These are phyloP conservation scores for Alloscopus bannaensis DNA, from an alignment of 2,888 invertebrate species.

Conservation along the genomic window DNA sequence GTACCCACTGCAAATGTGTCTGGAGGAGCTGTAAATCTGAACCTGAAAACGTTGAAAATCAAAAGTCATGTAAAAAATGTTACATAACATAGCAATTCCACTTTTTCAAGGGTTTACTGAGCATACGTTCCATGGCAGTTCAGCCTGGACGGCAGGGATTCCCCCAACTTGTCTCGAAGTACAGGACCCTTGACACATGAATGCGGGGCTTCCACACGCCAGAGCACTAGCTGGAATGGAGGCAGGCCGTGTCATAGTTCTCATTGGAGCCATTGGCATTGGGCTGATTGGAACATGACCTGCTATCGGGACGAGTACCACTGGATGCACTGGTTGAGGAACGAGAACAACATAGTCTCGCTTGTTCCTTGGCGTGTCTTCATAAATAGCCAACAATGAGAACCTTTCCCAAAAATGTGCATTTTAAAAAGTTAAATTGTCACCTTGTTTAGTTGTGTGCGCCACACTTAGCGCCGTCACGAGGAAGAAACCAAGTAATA, in stretches of 20 bases:
- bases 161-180: slow-evolving; percentile 52
- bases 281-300: slow-evolving; percentile 15
- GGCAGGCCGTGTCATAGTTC: neutral
- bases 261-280: slow-evolving; percentile 6
- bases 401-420: neutral
- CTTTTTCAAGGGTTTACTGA: neutral
- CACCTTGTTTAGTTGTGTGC: slow-evolving; percentile 37
- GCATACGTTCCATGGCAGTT: slow-evolving; percentile 61
- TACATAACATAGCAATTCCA: neutral
- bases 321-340: slow-evolving; percentile 43
- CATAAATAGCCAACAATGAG: too few relatives aligned
- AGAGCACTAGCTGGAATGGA: neutral
- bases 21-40: slow-evolving; percentile 81
- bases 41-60: slow-evolving; percentile 9
- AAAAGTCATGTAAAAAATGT: neutral
- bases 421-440: neutral
- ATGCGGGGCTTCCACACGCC: slow-evolving; percentile 60
- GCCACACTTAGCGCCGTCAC: slow-evolving; percentile 46
- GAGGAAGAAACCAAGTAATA: slow-evolving; percentile 40
- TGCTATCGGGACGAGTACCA: slow-evolving; percentile 27
- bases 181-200: slow-evolving; percentile 59
- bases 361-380: too few relatives aligned
- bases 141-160: slow-evolving; percentile 57
- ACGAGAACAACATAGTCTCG: slow-evolving; percentile 60
- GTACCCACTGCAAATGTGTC: slow-evolving; percentile 94